Base-by-base conservation (phyloP, 2,888 invertebrate species). In the Quadriops clusia region DNA sequence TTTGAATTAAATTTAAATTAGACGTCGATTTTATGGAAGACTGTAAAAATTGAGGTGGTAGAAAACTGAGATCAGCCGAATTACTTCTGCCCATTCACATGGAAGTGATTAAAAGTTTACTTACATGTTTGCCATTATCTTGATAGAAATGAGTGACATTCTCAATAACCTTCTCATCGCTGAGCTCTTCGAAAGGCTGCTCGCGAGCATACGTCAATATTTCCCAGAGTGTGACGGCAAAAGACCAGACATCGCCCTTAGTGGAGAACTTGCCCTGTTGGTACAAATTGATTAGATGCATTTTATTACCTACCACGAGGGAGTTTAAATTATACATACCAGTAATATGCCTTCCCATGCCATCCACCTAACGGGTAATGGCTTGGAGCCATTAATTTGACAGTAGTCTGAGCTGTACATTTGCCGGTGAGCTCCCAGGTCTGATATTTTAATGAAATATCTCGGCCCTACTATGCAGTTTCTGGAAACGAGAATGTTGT, bases 161-260 rank as follows among this genome's bases (percentile, higher is more conserved):
- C 54, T 84, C 83, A 44, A 89, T 75, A 44, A 89, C 77, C 56
- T 78, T 77, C 51, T 81, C 78, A 63, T 89, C 86, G 38, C 69
- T 72, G 53, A 84, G 63, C 46, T 79, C 74, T 49, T 80, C 77
- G 58, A 77, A 87, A 5, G 89, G 89, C 54, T 84, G 83, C 50
- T 82, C 79, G 30, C 81, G 66, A 25, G 85, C 84, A 58, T 80
- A 80, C 20, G 81, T 83, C 53, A 89, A 64, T 43, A 89, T 77
- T 61, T 89, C 87, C 85, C 86, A 89, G 39, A 87, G 65, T 28
- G 85, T 79, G 33, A 87, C 83, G 23, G 83, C 87, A 54, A 86
- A 87, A 30, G 85, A 74, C 87, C 87, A 89, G 23, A 86, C 85
- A 63, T 87, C 87, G 44, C 83, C 82, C 58, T 84, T 84, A 28